Conservation (phyloP, 2,113 vertebrate species). For the Herpetotheres cachinnans region DNA sequence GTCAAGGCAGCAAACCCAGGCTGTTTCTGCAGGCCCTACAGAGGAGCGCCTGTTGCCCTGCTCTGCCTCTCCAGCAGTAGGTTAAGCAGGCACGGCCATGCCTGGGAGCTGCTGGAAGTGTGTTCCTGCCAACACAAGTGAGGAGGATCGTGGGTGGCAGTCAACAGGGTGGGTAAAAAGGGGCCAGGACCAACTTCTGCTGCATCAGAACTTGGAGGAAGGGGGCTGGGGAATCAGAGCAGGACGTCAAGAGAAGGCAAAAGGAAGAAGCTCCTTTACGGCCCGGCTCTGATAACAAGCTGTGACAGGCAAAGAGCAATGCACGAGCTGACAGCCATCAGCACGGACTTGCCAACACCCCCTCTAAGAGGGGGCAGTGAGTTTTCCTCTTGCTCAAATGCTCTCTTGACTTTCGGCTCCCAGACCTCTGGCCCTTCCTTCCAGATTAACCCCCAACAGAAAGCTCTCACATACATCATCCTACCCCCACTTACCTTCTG, state of each 20-base stretch:
- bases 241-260: neutral
- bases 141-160: neutral
- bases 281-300: neutral
- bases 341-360: neutral
- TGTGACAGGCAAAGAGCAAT: neutral
- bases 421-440: neutral
- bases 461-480: neutral
- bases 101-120: neutral
- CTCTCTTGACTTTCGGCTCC: neutral
- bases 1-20: neutral
- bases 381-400: neutral
- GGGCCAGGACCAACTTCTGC: slow-evolving; percentile 55
- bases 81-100: neutral
- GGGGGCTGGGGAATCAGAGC: neutral
- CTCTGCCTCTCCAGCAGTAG: neutral
- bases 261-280: neutral
- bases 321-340: neutral
- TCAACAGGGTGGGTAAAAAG: neutral
- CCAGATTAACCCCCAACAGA: neutral
- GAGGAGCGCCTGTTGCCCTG: neutral
- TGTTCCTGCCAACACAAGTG: neutral
- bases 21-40: neutral
- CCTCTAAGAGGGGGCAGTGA: rapidly evolving
- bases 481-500: slow-evolving; percentile 51
- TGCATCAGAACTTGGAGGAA: neutral